phyloP scores from a whole-genome alignment of 2,888 invertebrate species.

The Chydorus sphaericus region DNA sequence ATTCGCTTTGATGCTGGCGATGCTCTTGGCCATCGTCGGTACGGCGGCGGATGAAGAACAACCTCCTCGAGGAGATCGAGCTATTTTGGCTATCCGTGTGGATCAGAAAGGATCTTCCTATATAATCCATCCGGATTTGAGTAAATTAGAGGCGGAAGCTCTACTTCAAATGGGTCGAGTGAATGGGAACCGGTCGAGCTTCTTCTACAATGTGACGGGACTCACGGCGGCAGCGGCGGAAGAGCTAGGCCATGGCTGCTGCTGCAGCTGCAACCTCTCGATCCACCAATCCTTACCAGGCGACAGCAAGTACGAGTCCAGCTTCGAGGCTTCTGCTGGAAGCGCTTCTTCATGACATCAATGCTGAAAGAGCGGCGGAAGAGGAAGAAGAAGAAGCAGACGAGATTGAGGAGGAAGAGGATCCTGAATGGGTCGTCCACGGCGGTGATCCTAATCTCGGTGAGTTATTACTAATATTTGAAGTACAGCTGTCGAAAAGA shows the following conservation, averaged over 20 bases:
- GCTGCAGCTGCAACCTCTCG: no score
- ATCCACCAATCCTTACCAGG: background rate
- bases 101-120: slow-evolving; percentile 10
- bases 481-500: no score
- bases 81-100: slow-evolving; percentile 1
- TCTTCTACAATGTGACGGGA: slow-evolving; percentile 8
- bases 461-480: no score
- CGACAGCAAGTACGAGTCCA: background rate
- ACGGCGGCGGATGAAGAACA: background rate
- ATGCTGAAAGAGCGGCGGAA: background rate
- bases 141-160: background rate
- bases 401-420: no score
- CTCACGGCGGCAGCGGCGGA: background rate
- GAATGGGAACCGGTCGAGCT: background rate
- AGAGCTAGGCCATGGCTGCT: background rate
- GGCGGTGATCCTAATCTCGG: no score
- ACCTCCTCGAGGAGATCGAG: background rate
- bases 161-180: background rate
- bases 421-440: background rate
- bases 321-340: background rate
- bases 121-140: slow-evolving; percentile 9
- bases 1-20: background rate
- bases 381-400: no score
- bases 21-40: background rate
- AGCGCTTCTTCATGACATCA: background rate